A percentile compares a stretch with the other conserved stretches of the same genome.
Conservation (phyloP, 2,797 vertebrate species). For the Carapus acus region DNA sequence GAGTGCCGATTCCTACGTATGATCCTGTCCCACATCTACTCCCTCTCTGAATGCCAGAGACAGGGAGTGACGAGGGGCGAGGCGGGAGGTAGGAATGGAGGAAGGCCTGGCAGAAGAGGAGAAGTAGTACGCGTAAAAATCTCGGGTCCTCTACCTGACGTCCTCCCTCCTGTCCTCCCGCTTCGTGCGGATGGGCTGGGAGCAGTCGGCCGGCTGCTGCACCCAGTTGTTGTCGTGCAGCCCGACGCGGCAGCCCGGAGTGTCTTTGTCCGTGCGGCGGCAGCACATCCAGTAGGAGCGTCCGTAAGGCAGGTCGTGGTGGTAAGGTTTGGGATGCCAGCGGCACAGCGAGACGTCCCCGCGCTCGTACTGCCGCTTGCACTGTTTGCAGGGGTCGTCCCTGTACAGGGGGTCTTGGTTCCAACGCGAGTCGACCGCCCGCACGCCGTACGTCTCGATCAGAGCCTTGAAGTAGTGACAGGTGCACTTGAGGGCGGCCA, state of each 20-base stretch:
- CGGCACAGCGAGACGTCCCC: slow-evolving; percentile 95
- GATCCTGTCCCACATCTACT: slow-evolving; percentile 15
- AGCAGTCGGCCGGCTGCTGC: slow-evolving; percentile 73
- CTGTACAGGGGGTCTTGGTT: slow-evolving; percentile 90
- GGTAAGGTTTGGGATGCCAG: slow-evolving; percentile 99
- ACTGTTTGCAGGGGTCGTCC: slow-evolving; percentile 97
- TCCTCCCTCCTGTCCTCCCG: slow-evolving; percentile 74
- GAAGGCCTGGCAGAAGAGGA: slow-evolving; percentile 32
- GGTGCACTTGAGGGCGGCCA: slow-evolving; percentile 93
- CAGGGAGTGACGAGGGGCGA: slow-evolving; percentile 11
- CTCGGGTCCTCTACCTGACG: slow-evolving; percentile 51
- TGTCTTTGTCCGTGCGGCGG: slow-evolving; percentile 84
- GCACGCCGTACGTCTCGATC: slow-evolving; percentile 88
- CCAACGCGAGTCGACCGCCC: slow-evolving; percentile 88
- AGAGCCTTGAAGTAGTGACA: slow-evolving; percentile 89
- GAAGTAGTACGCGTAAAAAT: slow-evolving; percentile 28
- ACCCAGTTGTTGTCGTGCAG: slow-evolving; percentile 98
- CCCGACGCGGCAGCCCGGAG: slow-evolving; percentile 87
- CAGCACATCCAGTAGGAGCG: slow-evolving; percentile 99
- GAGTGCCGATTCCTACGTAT: slow-evolving; percentile 39
- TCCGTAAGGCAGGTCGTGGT: slow-evolving; percentile 98
- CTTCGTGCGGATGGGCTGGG: slow-evolving; percentile 67
- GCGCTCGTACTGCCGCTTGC: slow-evolving; percentile 84
- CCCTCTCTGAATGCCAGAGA: slow-evolving; percentile 24
- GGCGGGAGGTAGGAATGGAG: slow-evolving; percentile 28